Evolutionary conservation across 2,888 invertebrate genomes (phyloP), one percentile per base, ranked within the genome.

Genomic region (Odontocolon sp.): DNA sequence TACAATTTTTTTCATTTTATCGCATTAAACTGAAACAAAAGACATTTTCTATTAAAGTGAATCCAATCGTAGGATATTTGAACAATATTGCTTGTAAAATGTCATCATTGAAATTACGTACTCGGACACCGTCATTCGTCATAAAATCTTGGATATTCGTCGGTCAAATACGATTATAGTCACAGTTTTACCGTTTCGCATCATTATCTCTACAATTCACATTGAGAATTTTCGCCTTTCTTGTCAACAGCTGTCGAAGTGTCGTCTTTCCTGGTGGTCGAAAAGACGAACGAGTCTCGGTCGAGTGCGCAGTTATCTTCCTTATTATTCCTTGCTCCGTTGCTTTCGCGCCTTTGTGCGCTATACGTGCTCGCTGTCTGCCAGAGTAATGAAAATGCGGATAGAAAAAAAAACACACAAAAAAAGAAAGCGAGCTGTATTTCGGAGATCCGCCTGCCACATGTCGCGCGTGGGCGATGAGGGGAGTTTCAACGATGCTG

Each of bases 361-460:
- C n/a, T n/a, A n/a, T 56, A n/a, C 26, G 6, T 23, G 28, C 31
- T 40, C 18, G 14, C 26, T 14, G 1, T 6, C 28, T 31, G 26
- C 26, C 16, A 42, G 33, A 42, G 67, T 47, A 26, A 31, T 50
- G 61, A 63, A 38, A 74, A 68, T 45, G 31, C 67, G 67, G 21
- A 18, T 9, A 18, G 40, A 28, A 36, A 40, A 33, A 33, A 61
- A 40, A 9, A 0, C 31, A 42, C 14, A 31, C 3, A 6, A 59
- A 67, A 21, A 18, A 42, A 52, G 23, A 47, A 57, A n/a, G 26
- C 23, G 14, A 23, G 47, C 9, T 31, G 59, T 26, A 59, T 72
- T 73, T 80, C 57, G 71, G 69, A 69, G 72, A 77, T 80, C 67
- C 70, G 87, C 84, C 66, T 86, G 83, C 87, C 85, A 83, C 82